Evolutionary conservation across 1,140 invertebrate genomes (phyloP).

Genomic region (Saccostrea echinata): DNA sequence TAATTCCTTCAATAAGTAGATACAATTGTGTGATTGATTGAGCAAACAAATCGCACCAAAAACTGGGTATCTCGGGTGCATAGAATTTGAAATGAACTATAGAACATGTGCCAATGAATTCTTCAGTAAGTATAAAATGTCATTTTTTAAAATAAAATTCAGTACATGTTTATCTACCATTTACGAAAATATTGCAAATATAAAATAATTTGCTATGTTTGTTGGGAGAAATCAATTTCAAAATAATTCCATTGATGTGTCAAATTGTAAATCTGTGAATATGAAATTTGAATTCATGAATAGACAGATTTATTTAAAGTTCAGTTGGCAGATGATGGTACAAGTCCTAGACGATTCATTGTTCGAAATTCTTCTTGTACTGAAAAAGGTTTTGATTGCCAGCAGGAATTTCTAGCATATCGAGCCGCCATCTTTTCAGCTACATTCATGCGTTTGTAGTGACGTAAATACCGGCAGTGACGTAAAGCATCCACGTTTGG

Average conservation of each 20-base stretch:
- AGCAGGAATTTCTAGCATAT: conserved; percentile 19
- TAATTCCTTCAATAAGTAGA: neutral
- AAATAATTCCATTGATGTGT: too few species aligned
- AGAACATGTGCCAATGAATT: too few species aligned
- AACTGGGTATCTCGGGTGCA: too few species aligned
- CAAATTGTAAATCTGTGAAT: too few species aligned
- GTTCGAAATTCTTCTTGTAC: neutral
- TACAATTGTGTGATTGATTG: too few species aligned
- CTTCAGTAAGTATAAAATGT: too few species aligned
- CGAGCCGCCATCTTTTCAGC: conserved; percentile 16
- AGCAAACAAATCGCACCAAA: too few species aligned
- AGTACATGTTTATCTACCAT: neutral
- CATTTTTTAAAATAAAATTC: too few species aligned
- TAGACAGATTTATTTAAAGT: neutral
- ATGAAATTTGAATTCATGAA: neutral
- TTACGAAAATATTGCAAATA: neutral
- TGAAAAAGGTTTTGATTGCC: conserved; percentile 1
- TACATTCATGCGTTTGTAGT: neutral
- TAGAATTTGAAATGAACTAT: too few species aligned
- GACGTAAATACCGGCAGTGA: conserved; percentile 18
- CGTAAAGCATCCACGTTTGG: conserved; percentile 2
- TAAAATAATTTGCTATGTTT: neutral
- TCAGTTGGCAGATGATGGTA: neutral
- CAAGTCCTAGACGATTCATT: neutral
- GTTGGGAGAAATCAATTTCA: neutral